Evolutionary conservation across 2,888 invertebrate genomes (phyloP).

Genomic region (Heteromyza rotundicornis): DNA sequence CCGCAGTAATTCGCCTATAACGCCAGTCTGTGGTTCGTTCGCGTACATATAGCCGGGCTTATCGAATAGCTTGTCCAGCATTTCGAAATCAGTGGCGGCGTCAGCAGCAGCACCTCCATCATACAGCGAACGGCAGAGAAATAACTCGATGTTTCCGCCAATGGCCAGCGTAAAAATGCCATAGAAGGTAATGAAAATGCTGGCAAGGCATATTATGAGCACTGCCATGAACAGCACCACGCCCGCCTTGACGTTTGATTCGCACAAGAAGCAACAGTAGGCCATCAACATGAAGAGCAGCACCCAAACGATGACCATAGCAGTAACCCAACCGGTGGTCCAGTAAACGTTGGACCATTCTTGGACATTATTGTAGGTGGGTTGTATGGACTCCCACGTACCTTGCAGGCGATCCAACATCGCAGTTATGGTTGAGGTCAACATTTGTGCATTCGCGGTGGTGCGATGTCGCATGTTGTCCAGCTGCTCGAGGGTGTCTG

Average conservation of each 20-base stretch:
- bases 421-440: slow-evolving; percentile 56
- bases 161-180: slow-evolving; percentile 56
- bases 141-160: slow-evolving; percentile 63
- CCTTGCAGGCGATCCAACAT: slow-evolving; percentile 54
- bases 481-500: slow-evolving; percentile 61
- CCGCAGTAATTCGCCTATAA: slow-evolving; percentile 58
- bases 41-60: slow-evolving; percentile 70
- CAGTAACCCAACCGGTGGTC: slow-evolving; percentile 56
- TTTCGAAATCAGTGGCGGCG: slow-evolving; percentile 63
- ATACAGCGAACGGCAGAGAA: slow-evolving; percentile 76
- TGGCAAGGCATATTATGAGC: slow-evolving; percentile 55
- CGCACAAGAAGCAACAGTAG: slow-evolving; percentile 59
- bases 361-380: slow-evolving; percentile 52
- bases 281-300: slow-evolving; percentile 57
- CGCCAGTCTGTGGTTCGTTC: slow-evolving; percentile 61
- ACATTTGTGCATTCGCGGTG: slow-evolving; percentile 58
- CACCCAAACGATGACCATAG: slow-evolving; percentile 57
- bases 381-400: slow-evolving; percentile 54
- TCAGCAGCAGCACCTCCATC: slow-evolving; percentile 54
- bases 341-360: slow-evolving; percentile 56
- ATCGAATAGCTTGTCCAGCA: slow-evolving; percentile 72
- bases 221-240: slow-evolving; percentile 56
- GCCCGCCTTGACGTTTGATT: slow-evolving; percentile 57
- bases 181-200: slow-evolving; percentile 56
- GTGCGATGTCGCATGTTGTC: slow-evolving; percentile 59